Evolutionary conservation across 2,888 invertebrate species (phyloP), one percentile per base, ranked within the genome.

Genomic region (Uloborus plumipes): DNA sequence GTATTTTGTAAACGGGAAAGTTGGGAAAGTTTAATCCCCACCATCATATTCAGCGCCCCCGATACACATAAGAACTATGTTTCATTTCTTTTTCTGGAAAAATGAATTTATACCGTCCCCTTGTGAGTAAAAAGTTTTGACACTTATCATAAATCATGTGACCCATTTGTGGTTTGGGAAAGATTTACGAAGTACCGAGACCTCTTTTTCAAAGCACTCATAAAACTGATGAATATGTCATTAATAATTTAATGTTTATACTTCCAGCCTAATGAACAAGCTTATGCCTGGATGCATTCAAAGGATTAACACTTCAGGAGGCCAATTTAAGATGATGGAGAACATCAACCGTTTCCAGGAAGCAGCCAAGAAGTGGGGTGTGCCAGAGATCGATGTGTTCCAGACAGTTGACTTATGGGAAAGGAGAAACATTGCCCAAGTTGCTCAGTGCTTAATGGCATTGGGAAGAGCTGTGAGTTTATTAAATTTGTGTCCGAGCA

Each of bases 401-500:
- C 99, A 99, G 90, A 99, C 99, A 0, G 99, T 99, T 58, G 99
- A 99, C 91, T 92, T 99, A 51, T 99, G 97, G 89, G 99, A 99
- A 89, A 94, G 94, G 88, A 94, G 99, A 88, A 99, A 99, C 91
- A 95, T 99, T 90, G 93, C 96, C 84, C 98, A 98, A 92, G 99
- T 99, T 64, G 97, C 97, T 14, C 91, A 99, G 79, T 97, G 97
- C 88, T 91, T 99, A 71, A 96, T 95, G 88, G 93, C 98, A 0
- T 91, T 99, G 84, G 99, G 95, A 49, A 94, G 99, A 90, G 93
- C 96, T 87, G 97, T 97, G 61, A 81, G 84, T 76, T 49, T 15
- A 51, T 14, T 97, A 66, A 81, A 82, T 76, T 49, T 15, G 9
- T 39, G 9, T 39, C 7, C 39, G 9, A 39, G 9, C 39, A 39